A percentile compares a stretch with the other conserved stretches of the same genome.
Evolutionary conservation across 2,113 vertebrate genomes (phyloP).

Genomic region (Isurus oxyrinchus): DNA sequence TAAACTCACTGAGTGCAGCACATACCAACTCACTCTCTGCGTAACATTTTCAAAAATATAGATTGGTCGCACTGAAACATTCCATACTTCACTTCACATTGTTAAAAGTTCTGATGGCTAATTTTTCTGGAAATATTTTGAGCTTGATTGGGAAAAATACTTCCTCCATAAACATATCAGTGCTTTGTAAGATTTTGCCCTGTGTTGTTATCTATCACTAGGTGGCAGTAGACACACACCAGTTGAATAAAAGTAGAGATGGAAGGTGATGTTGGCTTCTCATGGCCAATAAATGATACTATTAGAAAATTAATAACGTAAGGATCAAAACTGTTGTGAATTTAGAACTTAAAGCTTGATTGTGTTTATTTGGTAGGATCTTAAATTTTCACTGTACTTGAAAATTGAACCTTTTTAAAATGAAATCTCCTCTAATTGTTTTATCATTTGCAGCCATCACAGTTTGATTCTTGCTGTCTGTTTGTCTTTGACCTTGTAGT

Average conservation of each 20-base stretch:
- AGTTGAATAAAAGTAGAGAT: background rate
- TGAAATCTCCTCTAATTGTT: background rate
- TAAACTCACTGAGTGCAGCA: background rate
- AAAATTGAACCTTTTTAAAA: background rate
- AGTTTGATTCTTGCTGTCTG: background rate
- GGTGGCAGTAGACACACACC: slow-evolving; percentile 19
- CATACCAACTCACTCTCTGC: background rate
- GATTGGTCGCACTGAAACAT: background rate
- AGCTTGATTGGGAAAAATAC: too few species aligned
- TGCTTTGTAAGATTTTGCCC: background rate
- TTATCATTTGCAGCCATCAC: background rate
- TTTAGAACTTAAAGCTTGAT: background rate
- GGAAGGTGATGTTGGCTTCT: background rate
- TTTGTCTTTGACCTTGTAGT: too few species aligned
- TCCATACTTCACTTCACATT: background rate
- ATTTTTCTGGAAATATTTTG: background rate
- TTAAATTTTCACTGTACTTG: background rate
- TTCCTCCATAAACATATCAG: background rate
- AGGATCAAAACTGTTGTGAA: too few species aligned
- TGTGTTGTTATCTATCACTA: background rate
- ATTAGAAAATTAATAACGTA: background rate
- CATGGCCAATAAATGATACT: background rate
- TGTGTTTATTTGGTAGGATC: background rate
- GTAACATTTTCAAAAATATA: background rate
- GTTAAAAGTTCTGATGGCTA: background rate